Conservation (phyloP, 2,113 vertebrate species). For the Sus scrofa region DNA sequence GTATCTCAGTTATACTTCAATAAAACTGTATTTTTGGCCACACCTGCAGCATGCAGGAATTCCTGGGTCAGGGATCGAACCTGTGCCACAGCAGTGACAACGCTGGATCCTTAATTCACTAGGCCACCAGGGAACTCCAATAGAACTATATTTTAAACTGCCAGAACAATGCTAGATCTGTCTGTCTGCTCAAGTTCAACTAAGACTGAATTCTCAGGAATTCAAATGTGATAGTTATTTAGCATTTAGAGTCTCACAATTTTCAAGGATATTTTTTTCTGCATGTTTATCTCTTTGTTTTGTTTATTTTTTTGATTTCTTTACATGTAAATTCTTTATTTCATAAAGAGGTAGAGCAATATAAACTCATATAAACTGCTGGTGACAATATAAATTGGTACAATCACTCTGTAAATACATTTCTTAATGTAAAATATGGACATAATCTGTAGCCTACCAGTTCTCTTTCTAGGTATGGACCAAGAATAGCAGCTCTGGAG, state of each 20-base stretch:
- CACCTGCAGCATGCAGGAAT: too few relatives aligned
- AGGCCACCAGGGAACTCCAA: too few relatives aligned
- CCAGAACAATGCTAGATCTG: background rate
- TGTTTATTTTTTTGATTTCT: background rate
- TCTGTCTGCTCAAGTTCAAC: background rate
- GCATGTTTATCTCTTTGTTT: background rate
- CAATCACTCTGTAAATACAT: background rate
- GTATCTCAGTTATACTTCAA: background rate
- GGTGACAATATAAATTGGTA: background rate
- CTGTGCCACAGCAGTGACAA: too few relatives aligned
- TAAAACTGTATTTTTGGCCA: too few relatives aligned
- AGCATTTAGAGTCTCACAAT: background rate
- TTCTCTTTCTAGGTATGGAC: background rate
- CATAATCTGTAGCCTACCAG: background rate
- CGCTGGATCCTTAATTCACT: too few relatives aligned
- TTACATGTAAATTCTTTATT: slow-evolving; percentile 29
- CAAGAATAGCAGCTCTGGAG: too few relatives aligned
- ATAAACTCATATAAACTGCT: background rate
- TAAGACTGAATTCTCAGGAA: slow-evolving; percentile 9
- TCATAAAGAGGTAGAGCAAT: background rate
- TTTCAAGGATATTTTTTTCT: slow-evolving; percentile 33
- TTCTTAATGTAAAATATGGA: background rate
- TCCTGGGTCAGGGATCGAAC: too few relatives aligned
- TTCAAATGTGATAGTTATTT: slow-evolving; percentile 5
- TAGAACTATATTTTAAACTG: slow-evolving; percentile 23